Evolutionary conservation across 2,888 invertebrate genomes (phyloP).

Genomic region (Schizotus pectinicornis): DNA sequence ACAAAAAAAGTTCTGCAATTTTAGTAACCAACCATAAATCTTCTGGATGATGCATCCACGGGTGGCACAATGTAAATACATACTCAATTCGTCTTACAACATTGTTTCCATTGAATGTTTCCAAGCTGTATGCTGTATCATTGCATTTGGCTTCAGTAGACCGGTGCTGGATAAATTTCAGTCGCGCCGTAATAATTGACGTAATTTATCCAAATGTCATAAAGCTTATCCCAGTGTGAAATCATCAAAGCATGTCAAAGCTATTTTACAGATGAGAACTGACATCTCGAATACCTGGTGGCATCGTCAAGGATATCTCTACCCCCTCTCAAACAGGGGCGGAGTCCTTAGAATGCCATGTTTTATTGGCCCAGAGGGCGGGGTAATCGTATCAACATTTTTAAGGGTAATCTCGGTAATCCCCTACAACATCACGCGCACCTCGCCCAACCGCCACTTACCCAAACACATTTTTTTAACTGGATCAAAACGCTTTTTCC

Average conservation of each 20-base stretch:
- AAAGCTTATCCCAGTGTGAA: conserved; percentile 23
- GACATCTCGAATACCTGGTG: conserved; percentile 25
- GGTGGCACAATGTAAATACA: too few relatives aligned
- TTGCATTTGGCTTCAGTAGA: background rate
- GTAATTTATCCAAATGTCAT: conserved; percentile 14
- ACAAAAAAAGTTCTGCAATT: too few relatives aligned
- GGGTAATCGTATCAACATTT: conserved; percentile 38
- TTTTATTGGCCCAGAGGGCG: conserved; percentile 40
- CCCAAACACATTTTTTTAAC: background rate
- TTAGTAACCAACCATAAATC: too few relatives aligned
- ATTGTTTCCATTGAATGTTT: background rate
- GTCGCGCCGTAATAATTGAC: conserved; percentile 8
- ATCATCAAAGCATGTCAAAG: conserved; percentile 34
- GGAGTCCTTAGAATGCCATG: conserved; percentile 31
- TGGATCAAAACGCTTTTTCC: background rate
- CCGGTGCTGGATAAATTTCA: background rate
- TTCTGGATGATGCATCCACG: too few relatives aligned
- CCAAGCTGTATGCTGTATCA: background rate
- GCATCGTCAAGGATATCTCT: conserved; percentile 19
- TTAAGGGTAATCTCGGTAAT: conserved; percentile 34
- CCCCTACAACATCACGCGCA: conserved; percentile 16
- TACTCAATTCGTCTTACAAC: too few relatives aligned
- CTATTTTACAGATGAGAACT: conserved; percentile 30
- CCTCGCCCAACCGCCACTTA: too few relatives aligned
- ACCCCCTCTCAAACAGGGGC: conserved; percentile 25